phyloP scores from a whole-genome alignment of 2,797 vertebrate species.

The Eospalax fontanierii region DNA sequence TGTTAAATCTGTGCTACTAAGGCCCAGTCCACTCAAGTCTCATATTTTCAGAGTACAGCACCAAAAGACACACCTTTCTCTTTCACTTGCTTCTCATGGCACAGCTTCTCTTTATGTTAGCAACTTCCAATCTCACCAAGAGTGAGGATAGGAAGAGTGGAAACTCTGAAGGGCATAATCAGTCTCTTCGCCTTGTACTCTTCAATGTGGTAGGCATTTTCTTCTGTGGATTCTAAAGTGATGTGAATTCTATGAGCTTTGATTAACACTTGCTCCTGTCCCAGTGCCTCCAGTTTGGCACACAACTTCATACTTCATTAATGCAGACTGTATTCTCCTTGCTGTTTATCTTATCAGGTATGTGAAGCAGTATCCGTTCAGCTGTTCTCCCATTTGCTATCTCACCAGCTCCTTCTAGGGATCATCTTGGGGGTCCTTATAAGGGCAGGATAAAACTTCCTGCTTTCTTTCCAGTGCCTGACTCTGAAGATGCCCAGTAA shows the following conservation, averaged over 20 bases:
- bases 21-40: neutral
- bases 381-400: neutral
- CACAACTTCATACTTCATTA: neutral
- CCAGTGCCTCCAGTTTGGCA: neutral
- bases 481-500: neutral
- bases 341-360: neutral
- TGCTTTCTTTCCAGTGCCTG: neutral
- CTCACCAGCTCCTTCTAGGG: neutral
- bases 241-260: neutral
- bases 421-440: neutral
- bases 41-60: neutral
- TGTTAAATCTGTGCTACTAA: neutral
- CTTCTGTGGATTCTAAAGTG: neutral
- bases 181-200: neutral
- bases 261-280: neutral
- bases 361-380: neutral
- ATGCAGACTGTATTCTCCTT: neutral
- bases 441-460: neutral
- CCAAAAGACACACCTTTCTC: neutral
- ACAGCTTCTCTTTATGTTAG: neutral
- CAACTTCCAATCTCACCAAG: neutral
- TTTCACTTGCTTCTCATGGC: neutral
- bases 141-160: rapidly evolving
- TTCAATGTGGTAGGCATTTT: neutral
- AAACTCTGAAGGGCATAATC: neutral